These are phyloP conservation scores for Knipowitschia caucasica DNA, from an alignment of 2,797 vertebrate genomes.

Conservation along the genomic window DNA sequence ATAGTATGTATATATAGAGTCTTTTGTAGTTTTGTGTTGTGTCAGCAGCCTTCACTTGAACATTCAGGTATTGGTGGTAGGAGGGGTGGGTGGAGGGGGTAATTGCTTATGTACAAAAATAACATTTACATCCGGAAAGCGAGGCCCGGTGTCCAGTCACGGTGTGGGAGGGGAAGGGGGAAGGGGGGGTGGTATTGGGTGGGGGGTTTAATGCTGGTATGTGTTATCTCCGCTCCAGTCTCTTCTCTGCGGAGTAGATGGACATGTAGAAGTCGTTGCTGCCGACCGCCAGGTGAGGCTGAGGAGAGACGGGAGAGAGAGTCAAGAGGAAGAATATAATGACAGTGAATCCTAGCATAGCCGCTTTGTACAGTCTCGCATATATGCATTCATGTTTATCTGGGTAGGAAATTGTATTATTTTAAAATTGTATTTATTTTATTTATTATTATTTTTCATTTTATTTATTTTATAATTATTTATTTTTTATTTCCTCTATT, in stretches of 20 bases:
- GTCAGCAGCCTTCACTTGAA: conserved; percentile 84
- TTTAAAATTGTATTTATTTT: too few relatives aligned
- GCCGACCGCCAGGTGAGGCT: conserved; percentile 96
- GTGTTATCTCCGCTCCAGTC: conserved; percentile 85
- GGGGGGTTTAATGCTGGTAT: conserved; percentile 42
- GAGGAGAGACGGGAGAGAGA: conserved; percentile 20
- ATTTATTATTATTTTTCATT: too few relatives aligned
- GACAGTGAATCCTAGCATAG: too few relatives aligned
- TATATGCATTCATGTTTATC: too few relatives aligned
- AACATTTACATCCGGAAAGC: conserved; percentile 67
- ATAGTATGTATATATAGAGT: conserved; percentile 27
- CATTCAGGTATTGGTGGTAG: too few relatives aligned
- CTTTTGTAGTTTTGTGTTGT: conserved; percentile 71
- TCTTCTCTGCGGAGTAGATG: conserved; percentile 97
- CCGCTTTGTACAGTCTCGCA: too few relatives aligned
- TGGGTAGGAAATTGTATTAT: too few relatives aligned
- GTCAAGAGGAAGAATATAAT: too few relatives aligned
- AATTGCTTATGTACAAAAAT: conserved; percentile 83
- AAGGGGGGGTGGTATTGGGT: not conserved
- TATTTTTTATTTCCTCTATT: too few relatives aligned
- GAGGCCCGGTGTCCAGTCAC: conserved; percentile 47
- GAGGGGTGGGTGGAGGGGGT: too few relatives aligned
- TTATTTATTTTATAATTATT: too few relatives aligned
- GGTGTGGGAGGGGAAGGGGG: conserved; percentile 19
- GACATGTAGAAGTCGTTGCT: conserved; percentile 99